phyloP scores from a whole-genome alignment of 2,888 invertebrate species.

The Hypomecis punctinalis region DNA sequence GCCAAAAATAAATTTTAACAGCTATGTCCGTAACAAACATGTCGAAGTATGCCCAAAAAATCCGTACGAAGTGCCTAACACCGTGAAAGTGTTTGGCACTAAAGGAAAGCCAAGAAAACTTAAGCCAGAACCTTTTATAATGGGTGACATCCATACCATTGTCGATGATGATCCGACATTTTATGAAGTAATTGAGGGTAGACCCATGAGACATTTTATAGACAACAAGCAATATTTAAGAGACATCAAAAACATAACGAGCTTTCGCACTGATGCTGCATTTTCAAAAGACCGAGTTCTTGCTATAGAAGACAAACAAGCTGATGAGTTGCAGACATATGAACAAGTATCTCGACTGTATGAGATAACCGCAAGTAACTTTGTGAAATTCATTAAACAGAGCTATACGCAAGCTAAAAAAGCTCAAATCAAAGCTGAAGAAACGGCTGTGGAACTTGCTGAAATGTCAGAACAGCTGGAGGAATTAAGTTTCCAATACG shows the following conservation, averaged over 20 bases:
- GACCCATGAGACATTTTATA: slow-evolving; percentile 48
- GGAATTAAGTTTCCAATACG: slow-evolving; percentile 43
- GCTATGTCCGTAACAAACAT: slow-evolving; percentile 31
- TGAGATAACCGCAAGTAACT: slow-evolving; percentile 39
- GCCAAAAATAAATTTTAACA: background rate
- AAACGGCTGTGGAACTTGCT: slow-evolving; percentile 37
- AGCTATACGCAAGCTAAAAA: slow-evolving; percentile 46
- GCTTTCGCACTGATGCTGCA: slow-evolving; percentile 48
- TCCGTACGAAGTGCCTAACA: slow-evolving; percentile 47
- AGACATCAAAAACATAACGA: slow-evolving; percentile 50
- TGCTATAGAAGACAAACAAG: slow-evolving; percentile 41
- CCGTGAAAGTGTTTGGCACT: slow-evolving; percentile 41
- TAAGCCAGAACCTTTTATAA: slow-evolving; percentile 45
- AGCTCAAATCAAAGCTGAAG: slow-evolving; percentile 40
- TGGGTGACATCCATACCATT: slow-evolving; percentile 49
- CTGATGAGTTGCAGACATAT: slow-evolving; percentile 44
- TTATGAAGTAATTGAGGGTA: slow-evolving; percentile 54
- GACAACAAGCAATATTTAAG: slow-evolving; percentile 53
- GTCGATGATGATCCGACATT: slow-evolving; percentile 54
- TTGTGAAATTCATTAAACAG: slow-evolving; percentile 46
- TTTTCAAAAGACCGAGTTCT: slow-evolving; percentile 52
- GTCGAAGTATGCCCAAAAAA: slow-evolving; percentile 38
- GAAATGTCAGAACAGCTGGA: slow-evolving; percentile 44
- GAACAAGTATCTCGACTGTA: slow-evolving; percentile 36
- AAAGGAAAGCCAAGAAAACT: slow-evolving; percentile 35